These are phyloP conservation scores for Ditylenchus weischeri DNA, from an alignment of 2,888 invertebrate genomes.

Conservation along the genomic window DNA sequence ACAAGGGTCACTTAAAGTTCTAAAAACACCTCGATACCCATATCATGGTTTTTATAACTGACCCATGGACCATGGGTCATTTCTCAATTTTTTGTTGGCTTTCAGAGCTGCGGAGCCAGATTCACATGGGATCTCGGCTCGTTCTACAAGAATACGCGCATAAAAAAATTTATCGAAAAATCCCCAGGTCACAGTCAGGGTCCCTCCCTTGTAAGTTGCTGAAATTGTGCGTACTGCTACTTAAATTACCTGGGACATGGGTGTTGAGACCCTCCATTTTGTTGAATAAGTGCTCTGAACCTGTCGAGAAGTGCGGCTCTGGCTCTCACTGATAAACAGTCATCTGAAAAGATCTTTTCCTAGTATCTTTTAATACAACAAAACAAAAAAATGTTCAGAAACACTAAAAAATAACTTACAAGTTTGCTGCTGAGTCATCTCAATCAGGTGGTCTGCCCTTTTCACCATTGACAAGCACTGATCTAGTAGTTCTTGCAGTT, in stretches of 20 bases:
- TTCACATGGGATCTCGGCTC: no score
- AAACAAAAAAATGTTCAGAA: neutral
- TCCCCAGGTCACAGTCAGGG: no score
- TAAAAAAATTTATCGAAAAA: no score
- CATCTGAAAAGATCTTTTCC: conserved; percentile 47
- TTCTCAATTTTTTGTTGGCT: no score
- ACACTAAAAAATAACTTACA: conserved; percentile 39
- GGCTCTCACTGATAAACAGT: conserved; percentile 55
- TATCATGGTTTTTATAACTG: no score
- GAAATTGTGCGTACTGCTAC: no score
- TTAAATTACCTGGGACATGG: conserved; percentile 43
- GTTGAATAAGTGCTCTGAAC: conserved; percentile 45
- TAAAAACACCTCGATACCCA: no score
- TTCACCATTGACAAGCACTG: conserved; percentile 55
- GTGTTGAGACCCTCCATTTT: conserved; percentile 52
- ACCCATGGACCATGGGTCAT: no score
- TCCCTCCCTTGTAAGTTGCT: no score
- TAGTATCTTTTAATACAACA: neutral
- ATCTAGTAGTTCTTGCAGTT: conserved; percentile 57
- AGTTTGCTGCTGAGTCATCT: conserved; percentile 57
- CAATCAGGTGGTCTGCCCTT: conserved; percentile 55
- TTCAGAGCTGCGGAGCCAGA: no score
- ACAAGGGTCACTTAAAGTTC: no score
- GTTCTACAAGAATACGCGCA: no score
- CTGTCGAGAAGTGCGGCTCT: conserved; percentile 57